Evolutionary conservation across 2,797 vertebrate species (phyloP).

Genomic region (Odontamblyopus rebecca): DNA sequence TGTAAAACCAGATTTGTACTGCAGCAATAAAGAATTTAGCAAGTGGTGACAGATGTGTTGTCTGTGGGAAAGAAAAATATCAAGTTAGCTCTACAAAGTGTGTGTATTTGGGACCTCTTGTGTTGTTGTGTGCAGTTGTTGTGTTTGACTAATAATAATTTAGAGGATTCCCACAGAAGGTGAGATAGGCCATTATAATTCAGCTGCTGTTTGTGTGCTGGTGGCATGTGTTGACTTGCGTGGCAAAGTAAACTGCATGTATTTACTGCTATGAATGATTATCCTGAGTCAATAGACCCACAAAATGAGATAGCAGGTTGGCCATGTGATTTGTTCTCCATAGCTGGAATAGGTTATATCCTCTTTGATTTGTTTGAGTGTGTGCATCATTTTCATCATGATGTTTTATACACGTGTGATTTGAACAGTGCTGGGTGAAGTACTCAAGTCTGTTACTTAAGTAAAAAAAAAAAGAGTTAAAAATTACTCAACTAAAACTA

Average conservation of each 20-base stretch:
- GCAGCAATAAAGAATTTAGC: constrained; percentile 10
- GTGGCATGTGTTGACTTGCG: constrained; percentile 35
- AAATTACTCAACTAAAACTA: no score
- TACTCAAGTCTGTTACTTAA: no score
- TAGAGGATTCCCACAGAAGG: constrained; percentile 38
- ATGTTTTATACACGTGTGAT: no score
- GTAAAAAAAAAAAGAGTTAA: no score
- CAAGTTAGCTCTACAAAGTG: constrained; percentile 1
- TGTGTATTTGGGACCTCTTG: neutral
- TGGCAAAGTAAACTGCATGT: constrained; percentile 38
- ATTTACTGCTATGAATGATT: constrained; percentile 49
- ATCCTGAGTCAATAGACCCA: constrained; percentile 37
- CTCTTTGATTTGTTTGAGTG: neutral
- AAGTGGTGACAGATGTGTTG: constrained; percentile 14
- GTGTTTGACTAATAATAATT: constrained; percentile 4
- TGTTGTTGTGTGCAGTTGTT: neutral
- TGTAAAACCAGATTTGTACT: constrained; percentile 16
- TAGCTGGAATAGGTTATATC: neutral
- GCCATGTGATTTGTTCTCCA: constrained; percentile 29
- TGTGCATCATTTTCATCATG: constrained; percentile 1
- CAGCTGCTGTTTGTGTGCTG: constrained; percentile 45
- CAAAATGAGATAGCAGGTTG: constrained; percentile 38
- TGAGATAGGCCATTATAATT: constrained; percentile 65
- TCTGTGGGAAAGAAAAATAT: constrained; percentile 10
- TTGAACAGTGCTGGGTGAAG: no score